These are phyloP conservation scores for Phrynosoma platyrhinos DNA, from an alignment of 2,113 vertebrate genomes.

Conservation along the genomic window DNA sequence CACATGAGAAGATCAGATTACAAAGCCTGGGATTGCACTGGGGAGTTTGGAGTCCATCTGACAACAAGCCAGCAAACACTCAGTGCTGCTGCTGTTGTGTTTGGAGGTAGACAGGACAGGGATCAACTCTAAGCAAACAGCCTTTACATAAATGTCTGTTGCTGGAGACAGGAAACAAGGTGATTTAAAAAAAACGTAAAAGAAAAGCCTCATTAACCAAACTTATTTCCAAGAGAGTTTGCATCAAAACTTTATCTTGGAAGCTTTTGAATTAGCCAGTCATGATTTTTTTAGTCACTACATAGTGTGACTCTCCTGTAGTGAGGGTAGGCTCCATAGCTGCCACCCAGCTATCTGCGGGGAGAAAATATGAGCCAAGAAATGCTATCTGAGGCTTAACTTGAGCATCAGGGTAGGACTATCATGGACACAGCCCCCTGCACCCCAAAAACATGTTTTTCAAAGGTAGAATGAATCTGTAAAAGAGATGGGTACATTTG, in stretches of 20 bases:
- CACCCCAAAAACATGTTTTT: background rate
- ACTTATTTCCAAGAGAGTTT: slow-evolving; percentile 15
- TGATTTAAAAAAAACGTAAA: slow-evolving; percentile 49
- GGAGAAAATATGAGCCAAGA: background rate
- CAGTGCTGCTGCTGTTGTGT: slow-evolving; percentile 63
- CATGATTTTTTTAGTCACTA: background rate
- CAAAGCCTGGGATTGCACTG: slow-evolving; percentile 3
- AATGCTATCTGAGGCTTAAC: background rate
- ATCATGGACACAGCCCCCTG: background rate
- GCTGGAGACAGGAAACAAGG: slow-evolving; percentile 51
- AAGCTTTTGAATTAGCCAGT: slow-evolving; percentile 1
- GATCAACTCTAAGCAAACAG: slow-evolving; percentile 66
- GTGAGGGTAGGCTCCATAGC: background rate
- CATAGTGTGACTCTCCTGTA: background rate
- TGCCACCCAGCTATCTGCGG: no score
- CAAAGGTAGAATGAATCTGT: background rate
- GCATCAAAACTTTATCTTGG: background rate
- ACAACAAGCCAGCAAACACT: slow-evolving; percentile 60
- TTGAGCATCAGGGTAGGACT: background rate
- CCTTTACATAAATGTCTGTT: slow-evolving; percentile 35
- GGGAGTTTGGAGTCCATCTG: slow-evolving; percentile 44
- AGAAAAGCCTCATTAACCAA: slow-evolving; percentile 20
- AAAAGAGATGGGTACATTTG: background rate
- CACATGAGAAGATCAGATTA: slow-evolving; percentile 30
- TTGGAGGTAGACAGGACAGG: slow-evolving; percentile 57